These are phyloP conservation scores for Gallinago solitaria DNA, from an alignment of 2,797 vertebrate species.

Conservation along the genomic window DNA sequence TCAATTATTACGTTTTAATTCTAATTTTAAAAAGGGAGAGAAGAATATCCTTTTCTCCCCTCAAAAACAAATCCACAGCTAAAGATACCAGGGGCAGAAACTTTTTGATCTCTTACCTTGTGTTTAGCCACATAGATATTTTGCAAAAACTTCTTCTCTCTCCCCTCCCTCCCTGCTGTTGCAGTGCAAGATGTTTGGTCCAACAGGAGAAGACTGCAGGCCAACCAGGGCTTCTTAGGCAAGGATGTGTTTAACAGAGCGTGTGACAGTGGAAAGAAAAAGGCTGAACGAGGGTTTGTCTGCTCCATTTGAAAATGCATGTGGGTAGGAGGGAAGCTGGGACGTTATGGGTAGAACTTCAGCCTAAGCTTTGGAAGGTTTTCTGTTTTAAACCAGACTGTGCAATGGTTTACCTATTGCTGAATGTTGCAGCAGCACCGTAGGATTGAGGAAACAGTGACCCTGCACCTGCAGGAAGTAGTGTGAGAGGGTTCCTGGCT, in stretches of 20 bases:
- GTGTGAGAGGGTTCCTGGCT: background rate
- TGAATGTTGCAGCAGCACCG: background rate
- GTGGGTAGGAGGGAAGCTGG: background rate
- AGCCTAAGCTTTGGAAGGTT: background rate
- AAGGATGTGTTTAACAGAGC: background rate
- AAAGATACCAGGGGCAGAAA: background rate
- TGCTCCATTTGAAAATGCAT: background rate
- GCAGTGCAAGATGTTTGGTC: background rate
- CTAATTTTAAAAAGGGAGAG: background rate
- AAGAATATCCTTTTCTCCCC: background rate
- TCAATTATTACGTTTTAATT: background rate
- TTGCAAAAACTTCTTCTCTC: background rate
- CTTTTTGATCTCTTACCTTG: background rate
- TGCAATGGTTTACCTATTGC: background rate
- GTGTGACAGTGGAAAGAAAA: background rate
- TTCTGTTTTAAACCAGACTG: background rate
- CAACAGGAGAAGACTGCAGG: background rate
- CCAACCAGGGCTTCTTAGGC: background rate
- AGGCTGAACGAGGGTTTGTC: background rate
- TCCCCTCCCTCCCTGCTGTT: fast-evolving
- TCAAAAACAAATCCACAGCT: background rate
- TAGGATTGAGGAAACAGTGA: background rate
- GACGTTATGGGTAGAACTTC: background rate
- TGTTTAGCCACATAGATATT: background rate
- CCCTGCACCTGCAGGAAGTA: background rate